Base-by-base conservation (phyloP, 2,113 vertebrate genomes). In the Fukomys damarensis region DNA sequence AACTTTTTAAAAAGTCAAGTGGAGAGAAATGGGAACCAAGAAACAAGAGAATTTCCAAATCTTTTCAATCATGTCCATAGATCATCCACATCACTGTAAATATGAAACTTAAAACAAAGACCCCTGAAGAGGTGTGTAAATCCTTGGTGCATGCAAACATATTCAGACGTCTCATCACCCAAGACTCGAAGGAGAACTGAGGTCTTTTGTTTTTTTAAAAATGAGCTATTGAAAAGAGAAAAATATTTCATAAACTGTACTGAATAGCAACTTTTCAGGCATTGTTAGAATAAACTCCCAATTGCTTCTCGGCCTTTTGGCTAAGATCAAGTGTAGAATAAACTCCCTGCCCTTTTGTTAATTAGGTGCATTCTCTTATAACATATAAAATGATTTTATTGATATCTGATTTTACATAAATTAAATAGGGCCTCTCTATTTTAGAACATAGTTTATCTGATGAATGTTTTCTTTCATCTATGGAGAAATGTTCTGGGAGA, bases 21-120 rank as follows among this genome's bases (percentile, higher is more conserved):
- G 26, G 63, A 96, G 76, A 94, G 66, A 86, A 96, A 92, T 79
- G 11, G 41, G 61, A 93, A 91, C 59, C 68, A 59, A 91, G 20
- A 41, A 94, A 86, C 77, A 95, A 95, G 89, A 93, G 49, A 76
- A 76, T 86, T 86, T 88, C 81, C 70, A 80, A 20, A 41, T 7
- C 26, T 41, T 89, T 86, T 38, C 46, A 89, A 74, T 35, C 22
- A n/a, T 80, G 63, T 32, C 26, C 24, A 16, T 89, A 7, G 30
- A 32, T 63, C 88, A 49, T 90, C 65, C 14, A 61, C 30, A 26
- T 90, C 16, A 24, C 49, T 80, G 26, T 92, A 92, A 80, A 90
- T 49, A 49, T 19, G 63, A 76, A 32, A 63, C 17, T 56, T 49
- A 41, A 81, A 16, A 58, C 61, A 80, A 89, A 84, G 68, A 80